Evolutionary conservation across 37 sponge, comb jelly and placozoan species (phyloP), one percentile per base, ranked within the genome.

Genomic region (Agelas oroides): DNA sequence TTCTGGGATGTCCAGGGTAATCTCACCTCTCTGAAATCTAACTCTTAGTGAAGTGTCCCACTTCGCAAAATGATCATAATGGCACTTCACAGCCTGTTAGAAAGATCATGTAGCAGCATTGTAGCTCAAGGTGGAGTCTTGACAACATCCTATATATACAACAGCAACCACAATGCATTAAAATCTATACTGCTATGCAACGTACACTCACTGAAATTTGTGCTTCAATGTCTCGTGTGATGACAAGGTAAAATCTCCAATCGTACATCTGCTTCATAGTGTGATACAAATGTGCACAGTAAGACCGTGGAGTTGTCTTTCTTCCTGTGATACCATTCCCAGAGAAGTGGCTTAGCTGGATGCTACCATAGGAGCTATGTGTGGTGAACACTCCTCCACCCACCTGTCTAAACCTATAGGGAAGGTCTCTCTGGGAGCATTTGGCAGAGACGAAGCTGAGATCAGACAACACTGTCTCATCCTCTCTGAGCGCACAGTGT

Each of bases 321-420:
- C 11, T 25, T 12, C 27, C 62, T 5, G 35, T 12, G 5, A 68
- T 13, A 8, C 69, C 69, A 17, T 30, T 20, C 20, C 69, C 35
- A 68, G 35, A 36, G 72, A 71, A 71, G 36, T 46, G 53, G 21
- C 41, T 23, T 8, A 71, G 52, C 36, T 71, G 25, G 20, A 71
- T 71, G 15, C 23, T 46, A 1, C 52, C 72, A 35, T 71, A 71
- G 72, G 17, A 35, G 24, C 41, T 41, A 20, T 71, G 20, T 19
- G 52, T 41, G 21, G 23, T 24, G 25, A 71, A 71, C 52, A 35
- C 15, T 19, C 72, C 40, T 37, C 72, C 72, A 13, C 39, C 53
- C 37, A 71, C 23, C n/a, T 2, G 6, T 8, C 28, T 68, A 32
- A 68, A 68, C 69, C 28, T 31, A 53, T 40, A 71, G 11, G 72